Evolutionary conservation across 2,888 invertebrate species (phyloP).

Genomic region (Linnaemya vulpina): DNA sequence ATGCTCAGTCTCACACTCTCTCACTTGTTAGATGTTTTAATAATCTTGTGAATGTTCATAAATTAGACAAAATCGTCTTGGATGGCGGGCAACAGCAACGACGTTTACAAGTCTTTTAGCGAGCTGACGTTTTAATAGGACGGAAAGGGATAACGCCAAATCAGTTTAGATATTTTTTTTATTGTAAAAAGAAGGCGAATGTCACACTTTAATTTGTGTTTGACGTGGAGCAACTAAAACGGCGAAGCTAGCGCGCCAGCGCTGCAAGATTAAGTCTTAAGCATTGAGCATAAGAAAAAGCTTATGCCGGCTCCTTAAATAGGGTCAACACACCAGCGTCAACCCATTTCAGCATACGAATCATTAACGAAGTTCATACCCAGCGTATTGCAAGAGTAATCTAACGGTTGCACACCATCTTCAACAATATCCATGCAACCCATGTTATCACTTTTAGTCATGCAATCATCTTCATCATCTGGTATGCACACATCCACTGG

Average conservation of each 20-base stretch:
- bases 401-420: conserved; percentile 70
- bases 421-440: conserved; percentile 73
- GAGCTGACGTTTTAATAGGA: conserved; percentile 38
- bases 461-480: conserved; percentile 75
- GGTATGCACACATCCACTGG: conserved; percentile 78
- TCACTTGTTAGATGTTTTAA: conserved; percentile 32
- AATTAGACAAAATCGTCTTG: conserved; percentile 2
- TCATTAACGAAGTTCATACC: conserved; percentile 52
- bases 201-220: neutral
- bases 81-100: conserved; percentile 29
- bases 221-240: conserved; percentile 34
- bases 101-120: conserved; percentile 33
- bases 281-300: conserved; percentile 43
- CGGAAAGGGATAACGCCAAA: conserved; percentile 29
- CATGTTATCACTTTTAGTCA: neutral
- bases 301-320: conserved; percentile 41
- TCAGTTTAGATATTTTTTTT: conserved; percentile 5
- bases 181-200: conserved; percentile 5
- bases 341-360: conserved; percentile 70
- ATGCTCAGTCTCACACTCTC: conserved; percentile 69
- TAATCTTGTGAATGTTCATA: neutral
- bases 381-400: conserved; percentile 75
- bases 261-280: conserved; percentile 36
- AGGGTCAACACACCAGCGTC: conserved; percentile 16
- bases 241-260: conserved; percentile 55